Percentiles rank a stretch among this genome's conserved stretches.
phyloP scores from a whole-genome alignment of 2,888 invertebrate genomes.

The Lasioglossum oenotherae region DNA sequence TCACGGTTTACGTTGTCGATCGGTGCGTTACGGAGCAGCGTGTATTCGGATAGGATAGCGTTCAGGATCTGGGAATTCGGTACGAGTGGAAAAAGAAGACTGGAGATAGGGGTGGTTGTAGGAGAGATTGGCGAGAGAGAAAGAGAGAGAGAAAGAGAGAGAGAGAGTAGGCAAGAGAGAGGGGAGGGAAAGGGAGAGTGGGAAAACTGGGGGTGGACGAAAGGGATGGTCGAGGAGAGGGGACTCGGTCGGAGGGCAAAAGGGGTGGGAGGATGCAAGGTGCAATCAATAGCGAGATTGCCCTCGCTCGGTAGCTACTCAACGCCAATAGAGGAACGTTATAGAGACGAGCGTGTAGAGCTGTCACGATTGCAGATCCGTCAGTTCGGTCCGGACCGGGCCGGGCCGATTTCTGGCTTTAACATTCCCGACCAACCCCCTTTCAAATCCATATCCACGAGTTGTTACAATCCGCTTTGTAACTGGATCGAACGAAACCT shows the following conservation, averaged over 20 bases:
- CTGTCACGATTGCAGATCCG: slow-evolving; percentile 67
- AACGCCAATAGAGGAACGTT: slow-evolving; percentile 69
- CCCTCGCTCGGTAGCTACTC: slow-evolving; percentile 72
- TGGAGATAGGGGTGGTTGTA: slow-evolving; percentile 9
- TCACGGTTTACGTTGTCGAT: neutral
- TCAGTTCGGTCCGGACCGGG: slow-evolving; percentile 28
- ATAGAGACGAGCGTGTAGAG: slow-evolving; percentile 62
- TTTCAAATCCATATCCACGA: neutral
- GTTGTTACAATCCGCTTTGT: neutral
- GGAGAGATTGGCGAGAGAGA: neutral
- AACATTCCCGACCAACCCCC: neutral
- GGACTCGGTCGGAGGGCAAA: slow-evolving; percentile 53
- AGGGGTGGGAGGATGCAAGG: slow-evolving; percentile 69
- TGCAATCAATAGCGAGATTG: slow-evolving; percentile 76
- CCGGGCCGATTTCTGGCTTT: neutral
- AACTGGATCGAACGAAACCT: neutral
- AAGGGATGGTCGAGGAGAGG: slow-evolving; percentile 48
- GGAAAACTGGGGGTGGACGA: slow-evolving; percentile 48
- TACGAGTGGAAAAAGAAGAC: slow-evolving; percentile 17
- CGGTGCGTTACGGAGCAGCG: neutral
- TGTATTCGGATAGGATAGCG: slow-evolving; percentile 27
- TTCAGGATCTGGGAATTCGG: slow-evolving; percentile 35
- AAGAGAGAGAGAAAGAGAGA: slow-evolving; percentile 34
- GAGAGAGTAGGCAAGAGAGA: slow-evolving; percentile 36
- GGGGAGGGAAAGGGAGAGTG: slow-evolving; percentile 28